phyloP scores from a whole-genome alignment of 1,140 invertebrate genomes.

The Sitodiplosis mosellana region DNA sequence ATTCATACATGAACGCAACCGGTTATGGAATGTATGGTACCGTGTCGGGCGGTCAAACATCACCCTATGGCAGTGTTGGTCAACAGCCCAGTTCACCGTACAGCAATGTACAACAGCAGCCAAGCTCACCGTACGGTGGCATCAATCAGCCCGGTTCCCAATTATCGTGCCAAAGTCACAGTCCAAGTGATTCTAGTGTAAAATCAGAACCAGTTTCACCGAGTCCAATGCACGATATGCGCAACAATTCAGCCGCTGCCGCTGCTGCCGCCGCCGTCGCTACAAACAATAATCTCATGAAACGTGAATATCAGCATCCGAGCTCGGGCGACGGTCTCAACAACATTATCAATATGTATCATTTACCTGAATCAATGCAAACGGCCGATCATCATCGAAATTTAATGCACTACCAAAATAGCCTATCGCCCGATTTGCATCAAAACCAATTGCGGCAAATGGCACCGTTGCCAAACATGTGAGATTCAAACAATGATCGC shows the following conservation, averaged over 20 bases:
- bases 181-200: constrained; percentile 60
- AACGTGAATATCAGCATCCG: constrained; percentile 40
- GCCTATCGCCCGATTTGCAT: constrained; percentile 22
- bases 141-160: constrained; percentile 39
- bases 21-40: constrained; percentile 42
- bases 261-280: constrained; percentile 13
- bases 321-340: constrained; percentile 32
- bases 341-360: constrained; percentile 44
- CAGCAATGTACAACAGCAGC: constrained; percentile 34
- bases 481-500: constrained; percentile 25
- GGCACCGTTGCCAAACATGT: constrained; percentile 60
- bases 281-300: constrained; percentile 32
- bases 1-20: constrained; percentile 71
- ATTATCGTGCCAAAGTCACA: constrained; percentile 48
- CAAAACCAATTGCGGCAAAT: constrained; percentile 35
- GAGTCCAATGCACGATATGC: constrained; percentile 28
- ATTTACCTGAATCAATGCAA: constrained; percentile 32
- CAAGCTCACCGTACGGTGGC: constrained; percentile 38
- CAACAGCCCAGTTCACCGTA: constrained; percentile 43
- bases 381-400: constrained; percentile 27
- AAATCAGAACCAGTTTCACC: constrained; percentile 70
- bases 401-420: constrained; percentile 22
- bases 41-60: constrained; percentile 31
- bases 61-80: constrained; percentile 31
- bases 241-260: constrained; percentile 11